Conservation (phyloP, 1,140 invertebrate species). For the Diachasma alloeum region DNA sequence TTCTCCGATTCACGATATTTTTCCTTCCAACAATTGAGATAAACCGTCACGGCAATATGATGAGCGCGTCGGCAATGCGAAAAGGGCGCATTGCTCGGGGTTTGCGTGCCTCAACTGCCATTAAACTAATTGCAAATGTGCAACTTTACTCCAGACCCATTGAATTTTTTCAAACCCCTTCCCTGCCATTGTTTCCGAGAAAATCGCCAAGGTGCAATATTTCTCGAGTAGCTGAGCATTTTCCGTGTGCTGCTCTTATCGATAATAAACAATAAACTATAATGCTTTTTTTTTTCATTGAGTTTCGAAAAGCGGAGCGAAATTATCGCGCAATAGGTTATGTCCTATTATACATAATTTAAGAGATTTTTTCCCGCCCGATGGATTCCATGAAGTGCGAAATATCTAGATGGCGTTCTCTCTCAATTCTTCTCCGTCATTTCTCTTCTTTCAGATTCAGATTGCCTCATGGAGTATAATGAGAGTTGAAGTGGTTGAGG, state of each 20-base stretch:
- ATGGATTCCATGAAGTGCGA: slow-evolving; percentile 7
- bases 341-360: neutral
- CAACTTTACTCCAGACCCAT: neutral
- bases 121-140: slow-evolving; percentile 11
- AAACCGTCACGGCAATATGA: slow-evolving; percentile 5
- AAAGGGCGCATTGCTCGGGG: neutral
- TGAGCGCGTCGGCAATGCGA: slow-evolving; percentile 1
- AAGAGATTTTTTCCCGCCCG: neutral
- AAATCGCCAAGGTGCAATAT: neutral
- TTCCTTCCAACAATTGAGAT: neutral
- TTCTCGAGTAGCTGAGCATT: neutral
- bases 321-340: slow-evolving; percentile 6
- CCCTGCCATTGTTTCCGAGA: neutral
- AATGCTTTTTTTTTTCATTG: neutral
- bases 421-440: neutral
- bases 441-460: neutral
- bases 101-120: neutral
- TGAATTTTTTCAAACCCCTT: neutral
- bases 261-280: neutral
- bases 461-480: neutral
- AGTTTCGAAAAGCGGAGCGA: neutral
- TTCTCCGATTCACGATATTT: neutral
- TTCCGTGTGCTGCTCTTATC: neutral
- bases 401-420: neutral
- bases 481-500: neutral